Base-by-base conservation (phyloP, 2,888 invertebrate species). In the Drosophila paranaensis region DNA sequence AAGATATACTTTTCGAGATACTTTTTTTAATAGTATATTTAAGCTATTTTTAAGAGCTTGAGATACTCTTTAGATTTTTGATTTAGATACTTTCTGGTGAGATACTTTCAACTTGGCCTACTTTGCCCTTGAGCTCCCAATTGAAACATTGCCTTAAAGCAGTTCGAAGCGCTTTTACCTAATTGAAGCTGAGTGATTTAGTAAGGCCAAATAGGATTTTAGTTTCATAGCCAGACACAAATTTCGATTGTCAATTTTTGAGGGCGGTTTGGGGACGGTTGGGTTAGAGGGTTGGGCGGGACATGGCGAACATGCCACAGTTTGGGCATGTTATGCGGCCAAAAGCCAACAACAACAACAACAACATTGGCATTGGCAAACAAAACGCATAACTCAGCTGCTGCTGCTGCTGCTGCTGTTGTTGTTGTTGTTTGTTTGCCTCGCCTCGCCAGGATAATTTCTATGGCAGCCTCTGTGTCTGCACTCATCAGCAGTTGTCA, bases 381-480 rank as follows among this genome's bases (percentile, higher is more conserved):
- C 69, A 58, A 57, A 63, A 67, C 70, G 70, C 79, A 74, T 74
- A 74, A 70, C 74, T 78, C 68, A 66, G 56, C 40, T 64, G 51
- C 50, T 37, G 35, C 5, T 51, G 33, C 9, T 20, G 33, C 11
- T 50, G n/a, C 0, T 30, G 30, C 2, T 27, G 27, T 30, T 50
- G 33, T 8, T 50, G 50, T 13, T 51, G 51, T 51, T 51, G 51
- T 20, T 48, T 60, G 55, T 40, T 68, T 53, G 55, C 60, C 60
- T 58, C 35, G 67, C 50, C 69, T 58, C 62, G 70, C 71, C 70
- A 82, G 83, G 69, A 88, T 85, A 74, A 79, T 77, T 83, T 85
- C 85, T 74, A 72, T 81, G 81, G 67, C 84, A 65, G 63, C 50
- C 72, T 68, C 72, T 68, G 69, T 67, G 64, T 56, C 70, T 65